Evolutionary conservation across 2,113 vertebrate genomes (phyloP), one percentile per base, ranked within the genome.

Genomic region (Hypocryptadius cinnamomeus): DNA sequence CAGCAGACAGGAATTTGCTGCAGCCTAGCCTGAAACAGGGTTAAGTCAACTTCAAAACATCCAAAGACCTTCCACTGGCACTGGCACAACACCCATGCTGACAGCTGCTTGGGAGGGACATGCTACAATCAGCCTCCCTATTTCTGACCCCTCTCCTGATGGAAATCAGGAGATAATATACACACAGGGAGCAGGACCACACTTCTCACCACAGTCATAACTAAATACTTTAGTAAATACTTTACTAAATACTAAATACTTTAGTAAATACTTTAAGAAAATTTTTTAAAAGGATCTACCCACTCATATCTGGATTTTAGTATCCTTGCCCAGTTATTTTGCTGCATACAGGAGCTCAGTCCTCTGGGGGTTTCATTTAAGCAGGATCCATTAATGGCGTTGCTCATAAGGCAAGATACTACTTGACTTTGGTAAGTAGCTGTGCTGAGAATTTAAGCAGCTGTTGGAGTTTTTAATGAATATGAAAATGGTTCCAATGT

Each of bases 361-460:
- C 83, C 96, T 94, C 56, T 90, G 78, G 87, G 74, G 71, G 68
- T 88, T 94, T 90, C 87, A 42, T 90, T 93, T 91, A 83, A 94
- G 64, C 51, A 80, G 68, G 72, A 66, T 47, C 79, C 56, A 51
- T 90, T 83, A 94, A 64, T 39, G 60, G 68, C 19, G 3, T 44
- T 95, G 85, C 72, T 94, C 76, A 37, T 61, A 91, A 94, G 93
- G 76, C 95, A 96, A 94, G 94, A 94, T 48, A n/a, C 72, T 95
- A 93, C 94, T 96, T 94, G 92, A 96, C 79, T 96, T 88, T 19
- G 28, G 73, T 87, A 79, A 94, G 85, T 87, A 93, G 64, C 64
- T 91, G 15, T 77, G 88, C 74, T 91, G 94, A 91, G 87, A 57
- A 89, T 87, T 80, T 61, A 73, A 86, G 79, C 82, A 90, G 60